Evolutionary conservation across 2,113 vertebrate species (phyloP).

Genomic region (Danio rerio): DNA sequence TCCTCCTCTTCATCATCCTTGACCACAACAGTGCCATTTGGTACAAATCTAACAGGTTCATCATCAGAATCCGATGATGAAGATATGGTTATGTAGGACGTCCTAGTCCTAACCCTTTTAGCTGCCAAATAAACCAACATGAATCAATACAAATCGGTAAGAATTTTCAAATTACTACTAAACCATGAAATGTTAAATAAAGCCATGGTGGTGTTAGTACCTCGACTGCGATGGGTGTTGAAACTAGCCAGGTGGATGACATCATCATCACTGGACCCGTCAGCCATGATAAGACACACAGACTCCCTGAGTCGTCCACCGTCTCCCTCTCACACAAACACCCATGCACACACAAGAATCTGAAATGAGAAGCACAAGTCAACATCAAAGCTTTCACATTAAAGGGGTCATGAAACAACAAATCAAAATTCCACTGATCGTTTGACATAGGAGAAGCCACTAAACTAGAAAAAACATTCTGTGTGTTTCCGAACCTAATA

Average conservation of each 20-base stretch:
- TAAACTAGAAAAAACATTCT: no score
- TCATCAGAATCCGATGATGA: slow-evolving; percentile 94
- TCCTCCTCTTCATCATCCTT: slow-evolving; percentile 76
- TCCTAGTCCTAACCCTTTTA: slow-evolving; percentile 73
- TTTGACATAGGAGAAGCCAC: no score
- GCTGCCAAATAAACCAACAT: slow-evolving; percentile 61
- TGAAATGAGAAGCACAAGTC: slow-evolving; percentile 46
- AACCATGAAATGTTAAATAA: neutral
- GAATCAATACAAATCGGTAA: neutral
- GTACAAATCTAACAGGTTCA: slow-evolving; percentile 76
- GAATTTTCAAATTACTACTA: neutral
- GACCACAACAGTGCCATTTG: slow-evolving; percentile 74
- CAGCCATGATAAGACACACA: slow-evolving; percentile 82
- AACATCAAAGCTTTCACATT: neutral
- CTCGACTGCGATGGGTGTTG: slow-evolving; percentile 83
- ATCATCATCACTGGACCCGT: slow-evolving; percentile 84
- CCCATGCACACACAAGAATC: slow-evolving; percentile 51
- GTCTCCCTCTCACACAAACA: slow-evolving; percentile 65
- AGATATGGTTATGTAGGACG: slow-evolving; percentile 84
- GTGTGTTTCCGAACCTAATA: no score
- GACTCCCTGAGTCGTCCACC: slow-evolving; percentile 61
- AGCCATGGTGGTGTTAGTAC: slow-evolving; percentile 62
- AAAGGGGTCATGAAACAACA: no score
- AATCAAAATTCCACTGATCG: no score
- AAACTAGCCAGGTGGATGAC: slow-evolving; percentile 88